Conservation (phyloP, 2,888 invertebrate species). For the Anaspis maculata region DNA sequence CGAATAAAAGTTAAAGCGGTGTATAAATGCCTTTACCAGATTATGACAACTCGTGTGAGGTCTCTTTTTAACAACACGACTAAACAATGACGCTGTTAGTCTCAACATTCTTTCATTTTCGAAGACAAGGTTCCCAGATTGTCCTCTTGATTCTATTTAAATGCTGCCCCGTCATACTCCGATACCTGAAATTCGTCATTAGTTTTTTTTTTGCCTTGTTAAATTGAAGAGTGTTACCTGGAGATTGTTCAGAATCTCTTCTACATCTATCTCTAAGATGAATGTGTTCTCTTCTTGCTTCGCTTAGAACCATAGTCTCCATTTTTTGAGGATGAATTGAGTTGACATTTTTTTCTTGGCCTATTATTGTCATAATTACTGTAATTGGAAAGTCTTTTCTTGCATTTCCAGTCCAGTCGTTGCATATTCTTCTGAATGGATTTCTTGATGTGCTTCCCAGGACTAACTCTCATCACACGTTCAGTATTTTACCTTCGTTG, state of each 20-base stretch:
- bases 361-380: background rate
- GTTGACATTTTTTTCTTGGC: background rate
- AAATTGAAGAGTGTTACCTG: too few species aligned
- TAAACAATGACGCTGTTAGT: constrained; percentile 16
- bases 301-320: constrained; percentile 7
- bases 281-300: background rate
- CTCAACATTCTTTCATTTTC: constrained; percentile 8
- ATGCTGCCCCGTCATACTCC: constrained; percentile 2
- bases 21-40: constrained; percentile 11
- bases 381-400: background rate
- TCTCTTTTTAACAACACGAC: constrained; percentile 9
- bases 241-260: too few species aligned
- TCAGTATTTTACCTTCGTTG: constrained; percentile 15
- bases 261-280: too few species aligned
- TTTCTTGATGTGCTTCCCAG: constrained; percentile 7
- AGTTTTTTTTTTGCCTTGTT: too few species aligned
- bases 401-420: constrained; percentile 1
- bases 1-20: constrained; percentile 4
- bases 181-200: background rate
- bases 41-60: constrained; percentile 13
- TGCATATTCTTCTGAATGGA: constrained; percentile 4
- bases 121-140: constrained; percentile 11
- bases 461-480: constrained; percentile 5
- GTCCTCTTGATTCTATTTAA: constrained; percentile 7
- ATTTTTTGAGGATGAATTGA: background rate